Conservation (phyloP, 2,888 invertebrate genomes). For the Deroplatys truncata region DNA sequence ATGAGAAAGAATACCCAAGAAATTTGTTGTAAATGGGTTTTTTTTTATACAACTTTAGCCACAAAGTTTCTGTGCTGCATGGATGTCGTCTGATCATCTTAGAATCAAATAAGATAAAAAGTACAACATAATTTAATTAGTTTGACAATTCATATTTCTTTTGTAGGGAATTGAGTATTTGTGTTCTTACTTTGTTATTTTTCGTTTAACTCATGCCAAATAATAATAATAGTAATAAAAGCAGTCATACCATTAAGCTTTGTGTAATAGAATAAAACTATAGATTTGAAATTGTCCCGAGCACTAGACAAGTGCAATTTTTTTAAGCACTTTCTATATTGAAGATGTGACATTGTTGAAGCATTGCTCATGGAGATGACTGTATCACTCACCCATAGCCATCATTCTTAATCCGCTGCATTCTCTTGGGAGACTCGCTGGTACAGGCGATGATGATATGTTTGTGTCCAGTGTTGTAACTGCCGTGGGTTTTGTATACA, state of each 20-base stretch:
- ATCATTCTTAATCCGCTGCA: background rate
- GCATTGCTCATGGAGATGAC: background rate
- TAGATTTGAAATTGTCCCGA: background rate
- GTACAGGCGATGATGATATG: background rate
- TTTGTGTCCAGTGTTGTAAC: background rate
- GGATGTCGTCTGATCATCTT: too few relatives aligned
- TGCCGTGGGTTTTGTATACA: background rate
- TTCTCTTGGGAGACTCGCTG: background rate
- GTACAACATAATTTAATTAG: slow-evolving; percentile 16
- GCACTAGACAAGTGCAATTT: background rate
- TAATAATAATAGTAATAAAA: slow-evolving; percentile 1
- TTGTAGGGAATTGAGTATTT: too few relatives aligned
- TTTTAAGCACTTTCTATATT: background rate
- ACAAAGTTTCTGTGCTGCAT: slow-evolving; percentile 4
- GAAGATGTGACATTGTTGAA: background rate
- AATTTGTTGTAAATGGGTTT: slow-evolving; percentile 8
- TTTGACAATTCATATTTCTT: background rate
- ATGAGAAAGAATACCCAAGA: background rate
- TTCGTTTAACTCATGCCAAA: background rate
- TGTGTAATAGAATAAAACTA: background rate
- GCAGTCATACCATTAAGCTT: background rate
- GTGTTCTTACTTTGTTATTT: background rate
- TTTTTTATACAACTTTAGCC: slow-evolving; percentile 13
- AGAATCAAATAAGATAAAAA: too few relatives aligned
- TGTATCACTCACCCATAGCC: background rate